Evolutionary conservation across 2,797 vertebrate genomes (phyloP), one percentile per base, ranked within the genome.

Genomic region (Gephyroberyx darwinii): DNA sequence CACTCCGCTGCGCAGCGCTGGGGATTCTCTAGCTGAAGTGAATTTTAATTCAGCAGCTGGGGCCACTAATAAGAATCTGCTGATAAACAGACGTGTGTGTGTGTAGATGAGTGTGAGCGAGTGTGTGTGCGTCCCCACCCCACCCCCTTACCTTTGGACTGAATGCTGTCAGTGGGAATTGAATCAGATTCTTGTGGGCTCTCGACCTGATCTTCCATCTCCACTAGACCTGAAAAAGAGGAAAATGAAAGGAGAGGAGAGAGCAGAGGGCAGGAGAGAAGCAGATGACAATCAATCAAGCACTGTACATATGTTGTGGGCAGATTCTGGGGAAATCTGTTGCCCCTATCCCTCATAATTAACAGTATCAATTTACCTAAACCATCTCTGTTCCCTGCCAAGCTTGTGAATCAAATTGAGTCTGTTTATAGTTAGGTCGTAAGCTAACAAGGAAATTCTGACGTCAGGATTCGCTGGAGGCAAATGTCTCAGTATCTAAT

Each of bases 91-190:
- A 80, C 75, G 83, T 54, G 65, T 67, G 66, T 6, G 50, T 14
- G 41, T 12, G 9, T 30, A 69, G 78, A 75, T 71, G 63, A 83
- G 83, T 72, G 67, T 2, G 17, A 3, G 9, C 13, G 67, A 63
- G 69, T 6, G 16, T 50, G 57, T 43, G 39, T 19, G 70, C 69
- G 62, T 66, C 66, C 77, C 62, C 58, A 63, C 33, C 13, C 4
- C 77, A 39, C 5, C 47, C 54, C 54, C 84, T 90, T 91, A 94
- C 94, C 94, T 94, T 95, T 94, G 91, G 93, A 91, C 88, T 91
- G 91, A 89, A 74, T 87, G 88, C 84, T 93, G 89, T 89, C 91
- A 75, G 89, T 74, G 84, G 77, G 80, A 90, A 76, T 82, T 66
- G 84, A 86, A 85, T 88, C 84, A 56, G 86, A 66, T 81, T 90